Conservation (phyloP, 2,888 invertebrate genomes). For the Vesta saturnalis region DNA sequence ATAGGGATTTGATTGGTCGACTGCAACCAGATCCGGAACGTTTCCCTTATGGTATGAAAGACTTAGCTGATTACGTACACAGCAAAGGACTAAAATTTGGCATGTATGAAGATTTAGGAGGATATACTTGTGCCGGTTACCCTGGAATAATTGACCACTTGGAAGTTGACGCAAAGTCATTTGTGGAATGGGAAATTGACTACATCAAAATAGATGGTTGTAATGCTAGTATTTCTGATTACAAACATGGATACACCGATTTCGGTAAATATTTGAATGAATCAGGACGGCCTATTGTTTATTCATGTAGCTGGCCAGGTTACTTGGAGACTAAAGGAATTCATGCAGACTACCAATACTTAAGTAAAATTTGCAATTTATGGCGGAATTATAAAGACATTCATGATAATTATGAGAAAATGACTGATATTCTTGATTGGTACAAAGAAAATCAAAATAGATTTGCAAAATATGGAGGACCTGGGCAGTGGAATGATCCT, state of each 20-base stretch:
- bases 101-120: conserved; percentile 97
- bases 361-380: conserved; percentile 71
- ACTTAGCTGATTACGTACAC: conserved; percentile 92
- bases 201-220: conserved; percentile 98
- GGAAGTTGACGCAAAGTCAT: conserved; percentile 88
- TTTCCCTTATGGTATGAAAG: conserved; percentile 93
- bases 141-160: conserved; percentile 92
- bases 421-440: conserved; percentile 69
- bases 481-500: conserved; percentile 80
- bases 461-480: conserved; percentile 69
- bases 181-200: conserved; percentile 96
- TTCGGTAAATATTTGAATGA: conserved; percentile 90
- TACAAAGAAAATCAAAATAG: conserved; percentile 72
- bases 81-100: conserved; percentile 94
- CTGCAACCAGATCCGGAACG: conserved; percentile 86
- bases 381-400: conserved; percentile 79
- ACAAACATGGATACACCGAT: conserved; percentile 93
- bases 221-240: conserved; percentile 87
- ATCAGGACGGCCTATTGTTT: conserved; percentile 93
- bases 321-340: conserved; percentile 92
- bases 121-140: conserved; percentile 96
- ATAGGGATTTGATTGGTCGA: conserved; percentile 78
- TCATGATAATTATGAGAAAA: conserved; percentile 72
- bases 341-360: conserved; percentile 81
- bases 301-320: conserved; percentile 98